These are phyloP conservation scores for Pachyuromys duprasi DNA, from an alignment of 2,797 vertebrate species.

Conservation along the genomic window DNA sequence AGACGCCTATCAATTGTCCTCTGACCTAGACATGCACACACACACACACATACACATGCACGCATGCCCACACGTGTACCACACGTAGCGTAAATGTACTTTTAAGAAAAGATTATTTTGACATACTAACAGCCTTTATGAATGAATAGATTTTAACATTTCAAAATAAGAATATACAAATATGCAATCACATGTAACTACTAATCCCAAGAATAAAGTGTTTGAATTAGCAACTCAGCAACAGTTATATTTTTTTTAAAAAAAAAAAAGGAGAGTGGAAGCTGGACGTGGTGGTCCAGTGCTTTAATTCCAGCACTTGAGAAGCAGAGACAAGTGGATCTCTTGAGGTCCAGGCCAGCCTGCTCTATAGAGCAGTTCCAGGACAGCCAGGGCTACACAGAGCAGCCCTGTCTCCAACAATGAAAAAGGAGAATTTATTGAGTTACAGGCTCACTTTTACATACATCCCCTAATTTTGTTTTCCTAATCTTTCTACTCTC, in stretches of 20 bases:
- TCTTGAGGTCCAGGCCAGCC: background rate
- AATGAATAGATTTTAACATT: background rate
- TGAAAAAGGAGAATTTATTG: background rate
- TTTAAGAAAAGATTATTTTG: constrained; percentile 1
- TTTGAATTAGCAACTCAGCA: background rate
- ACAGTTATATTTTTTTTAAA: background rate
- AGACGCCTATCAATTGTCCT: background rate
- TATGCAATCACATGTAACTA: background rate
- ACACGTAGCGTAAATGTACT: background rate
- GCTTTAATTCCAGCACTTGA: background rate
- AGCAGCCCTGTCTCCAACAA: background rate
- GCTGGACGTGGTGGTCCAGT: accelerated
- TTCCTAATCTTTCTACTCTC: background rate
- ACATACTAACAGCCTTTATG: background rate
- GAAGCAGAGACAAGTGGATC: background rate
- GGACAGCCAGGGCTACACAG: background rate
- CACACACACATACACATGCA: background rate
- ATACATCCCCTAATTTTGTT: constrained; percentile 10
- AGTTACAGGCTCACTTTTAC: background rate
- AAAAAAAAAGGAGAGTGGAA: background rate
- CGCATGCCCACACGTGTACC: background rate
- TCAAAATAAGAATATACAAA: background rate
- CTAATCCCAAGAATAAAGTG: background rate
- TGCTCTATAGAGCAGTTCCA: background rate
- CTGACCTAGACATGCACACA: background rate